Evolutionary conservation across 2,888 invertebrate genomes (phyloP).

Genomic region (Pristionchus fissidentatus): DNA sequence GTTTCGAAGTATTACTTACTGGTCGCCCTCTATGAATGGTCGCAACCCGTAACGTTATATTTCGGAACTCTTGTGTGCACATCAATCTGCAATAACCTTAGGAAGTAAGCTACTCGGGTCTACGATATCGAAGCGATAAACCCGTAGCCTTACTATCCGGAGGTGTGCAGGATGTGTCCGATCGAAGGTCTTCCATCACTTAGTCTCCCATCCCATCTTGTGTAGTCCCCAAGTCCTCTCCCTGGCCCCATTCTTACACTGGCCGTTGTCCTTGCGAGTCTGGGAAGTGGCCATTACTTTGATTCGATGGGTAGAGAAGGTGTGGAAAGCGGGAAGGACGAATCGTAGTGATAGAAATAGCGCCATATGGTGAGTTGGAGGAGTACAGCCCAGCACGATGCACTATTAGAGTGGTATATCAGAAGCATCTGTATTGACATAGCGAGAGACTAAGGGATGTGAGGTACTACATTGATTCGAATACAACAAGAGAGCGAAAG

Average conservation of each 20-base stretch:
- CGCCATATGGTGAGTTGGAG: background rate
- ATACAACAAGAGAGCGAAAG: no score
- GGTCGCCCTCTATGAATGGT: conserved; percentile 44
- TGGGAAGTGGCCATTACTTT: no score
- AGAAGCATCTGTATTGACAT: conserved; percentile 33
- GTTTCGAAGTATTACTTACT: conserved; percentile 48
- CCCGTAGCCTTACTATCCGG: conserved; percentile 48
- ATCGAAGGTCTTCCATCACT: background rate
- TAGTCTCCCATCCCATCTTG: background rate
- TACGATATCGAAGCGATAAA: conserved; percentile 38
- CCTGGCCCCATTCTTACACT: background rate
- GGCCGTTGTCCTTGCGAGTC: background rate
- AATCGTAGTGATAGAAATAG: no score
- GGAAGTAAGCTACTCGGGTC: conserved; percentile 46
- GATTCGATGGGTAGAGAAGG: no score
- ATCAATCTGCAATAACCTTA: conserved; percentile 15
- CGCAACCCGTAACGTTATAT: conserved; percentile 50
- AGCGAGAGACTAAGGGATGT: no score
- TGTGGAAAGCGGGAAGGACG: background rate
- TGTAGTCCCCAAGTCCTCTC: background rate
- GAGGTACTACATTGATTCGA: no score
- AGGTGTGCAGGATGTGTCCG: conserved; percentile 15
- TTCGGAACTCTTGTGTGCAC: conserved; percentile 42
- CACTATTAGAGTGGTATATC: background rate
- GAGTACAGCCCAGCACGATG: background rate